Base-by-base conservation (phyloP, 2,888 invertebrate species). In the Ernsta delagoae region DNA sequence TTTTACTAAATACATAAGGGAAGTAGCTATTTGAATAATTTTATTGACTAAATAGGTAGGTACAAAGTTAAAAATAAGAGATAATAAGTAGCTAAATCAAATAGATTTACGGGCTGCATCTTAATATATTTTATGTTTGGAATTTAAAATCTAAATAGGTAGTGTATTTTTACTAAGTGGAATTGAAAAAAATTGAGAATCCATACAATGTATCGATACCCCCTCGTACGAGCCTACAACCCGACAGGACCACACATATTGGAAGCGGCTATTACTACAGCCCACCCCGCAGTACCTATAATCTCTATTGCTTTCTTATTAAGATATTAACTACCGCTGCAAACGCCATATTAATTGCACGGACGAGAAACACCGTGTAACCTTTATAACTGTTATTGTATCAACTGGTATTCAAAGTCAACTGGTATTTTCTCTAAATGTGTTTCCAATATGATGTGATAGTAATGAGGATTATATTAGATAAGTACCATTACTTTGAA, bases 221-320 rank as follows among this genome's bases (percentile, higher is more conserved):
- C 69, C 56, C 74, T 71, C 70, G 74, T 70, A 65, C 65, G 41
- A 68, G 60, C 67, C 71, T 73, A 73, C 74, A 65, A 72, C 73
- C 76, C 75, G 84, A 82, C 78, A 76, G 79, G 90, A 90, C 90
- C 90, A 90, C 90, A 90, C 90, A 85, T 79, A 77, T 73, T 75
- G 80, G 67, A 71, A 74, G 70, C 77, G 67, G 74, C 83, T 80
- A 83, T 85, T 83, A 84, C 78, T 76, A 74, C 73, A 77, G 85
- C 82, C 87, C 88, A 87, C 89, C 87, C 83, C 75, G 78, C 78
- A 76, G 31, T 75, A 77, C 79, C 79, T 79, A 79, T 87, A 89
- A 88, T 88, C 87, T 85, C 84, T 86, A 89, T 88, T 87, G 86
- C 85, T 84, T 90, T 89, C 88, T 87, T 91, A 92, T 91, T 92